A percentile compares a stretch with the other conserved stretches of the same genome.
Evolutionary conservation across 2,888 invertebrate species (phyloP).

Genomic region (Drosophila koepferae): DNA sequence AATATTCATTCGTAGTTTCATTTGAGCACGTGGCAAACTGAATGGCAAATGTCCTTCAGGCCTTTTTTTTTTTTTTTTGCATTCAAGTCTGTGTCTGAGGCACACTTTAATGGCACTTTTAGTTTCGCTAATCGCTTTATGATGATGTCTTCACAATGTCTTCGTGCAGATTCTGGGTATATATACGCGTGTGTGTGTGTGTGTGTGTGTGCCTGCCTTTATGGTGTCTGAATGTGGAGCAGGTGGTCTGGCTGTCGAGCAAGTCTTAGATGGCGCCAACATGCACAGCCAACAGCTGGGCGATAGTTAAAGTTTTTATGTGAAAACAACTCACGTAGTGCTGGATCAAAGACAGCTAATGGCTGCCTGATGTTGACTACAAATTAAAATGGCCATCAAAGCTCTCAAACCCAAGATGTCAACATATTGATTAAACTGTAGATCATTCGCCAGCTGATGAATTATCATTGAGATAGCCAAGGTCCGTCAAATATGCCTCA

Average conservation of each 20-base stretch:
- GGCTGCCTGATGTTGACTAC: conserved; percentile 31
- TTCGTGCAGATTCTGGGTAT: conserved; percentile 1
- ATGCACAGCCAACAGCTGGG: conserved; percentile 36
- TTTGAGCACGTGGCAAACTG: conserved; percentile 16
- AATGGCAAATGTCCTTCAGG: conserved; percentile 42
- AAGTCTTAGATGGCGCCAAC: conserved; percentile 22
- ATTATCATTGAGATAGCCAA: neutral
- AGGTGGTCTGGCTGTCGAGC: conserved; percentile 36
- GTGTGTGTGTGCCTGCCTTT: conserved; percentile 25
- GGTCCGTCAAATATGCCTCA: too few species aligned
- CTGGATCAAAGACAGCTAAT: conserved; percentile 23
- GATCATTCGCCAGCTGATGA: neutral
- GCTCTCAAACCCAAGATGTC: neutral
- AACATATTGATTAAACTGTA: neutral
- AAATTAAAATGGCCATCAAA: conserved; percentile 23
- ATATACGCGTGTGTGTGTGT: neutral
- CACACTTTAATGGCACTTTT: conserved; percentile 78
- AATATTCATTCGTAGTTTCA: conserved; percentile 41
- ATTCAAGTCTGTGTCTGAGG: conserved; percentile 39
- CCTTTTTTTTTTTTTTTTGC: conserved; percentile 10
- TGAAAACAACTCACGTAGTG: conserved; percentile 28
- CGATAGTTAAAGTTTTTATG: conserved; percentile 45
- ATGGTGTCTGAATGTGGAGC: conserved; percentile 29
- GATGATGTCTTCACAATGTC: conserved; percentile 65
- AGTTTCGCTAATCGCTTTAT: conserved; percentile 76